A percentile compares a stretch with the other conserved stretches of the same genome.
These are phyloP conservation scores for Lateolabrax maculatus DNA, from an alignment of 2,797 vertebrate species.

Conservation along the genomic window DNA sequence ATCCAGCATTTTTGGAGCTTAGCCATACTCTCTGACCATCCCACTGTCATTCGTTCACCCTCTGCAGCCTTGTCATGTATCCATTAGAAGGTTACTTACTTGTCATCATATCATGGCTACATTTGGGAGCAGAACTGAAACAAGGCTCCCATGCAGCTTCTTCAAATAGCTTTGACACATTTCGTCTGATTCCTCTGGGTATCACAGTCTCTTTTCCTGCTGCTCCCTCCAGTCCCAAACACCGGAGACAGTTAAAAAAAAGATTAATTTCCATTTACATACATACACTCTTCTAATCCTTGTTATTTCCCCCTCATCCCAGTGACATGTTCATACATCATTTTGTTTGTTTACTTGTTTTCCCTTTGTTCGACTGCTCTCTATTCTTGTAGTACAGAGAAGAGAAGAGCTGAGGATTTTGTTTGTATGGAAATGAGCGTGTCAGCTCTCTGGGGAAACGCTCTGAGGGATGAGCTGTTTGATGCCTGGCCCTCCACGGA, in stretches of 20 bases:
- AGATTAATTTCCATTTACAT: conserved; percentile 77
- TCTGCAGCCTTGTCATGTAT: conserved; percentile 8
- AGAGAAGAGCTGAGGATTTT: conserved; percentile 61
- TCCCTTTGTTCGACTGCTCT: conserved; percentile 80
- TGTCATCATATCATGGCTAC: conserved; percentile 36
- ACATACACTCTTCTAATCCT: conserved; percentile 61
- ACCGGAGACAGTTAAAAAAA: conserved; percentile 51
- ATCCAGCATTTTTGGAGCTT: background rate
- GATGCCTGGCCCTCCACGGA: conserved; percentile 58
- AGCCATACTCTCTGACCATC: conserved; percentile 24
- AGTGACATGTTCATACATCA: conserved; percentile 73
- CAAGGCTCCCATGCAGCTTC: conserved; percentile 43
- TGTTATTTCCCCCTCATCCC: conserved; percentile 24
- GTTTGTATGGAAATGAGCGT: conserved; percentile 80
- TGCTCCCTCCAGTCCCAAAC: conserved; percentile 50
- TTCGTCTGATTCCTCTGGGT: conserved; percentile 27
- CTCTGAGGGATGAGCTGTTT: conserved; percentile 60
- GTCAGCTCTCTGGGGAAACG: conserved; percentile 33
- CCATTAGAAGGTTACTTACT: conserved; percentile 30
- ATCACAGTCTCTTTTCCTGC: conserved; percentile 13
- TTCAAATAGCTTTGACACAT: conserved; percentile 63
- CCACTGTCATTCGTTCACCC: too few relatives aligned
- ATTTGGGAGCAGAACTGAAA: conserved; percentile 57
- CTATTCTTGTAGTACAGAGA: conserved; percentile 81
- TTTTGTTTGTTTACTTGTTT: conserved; percentile 85